Evolutionary conservation across 2,797 vertebrate species (phyloP).

Genomic region (Xenentodon cancila): DNA sequence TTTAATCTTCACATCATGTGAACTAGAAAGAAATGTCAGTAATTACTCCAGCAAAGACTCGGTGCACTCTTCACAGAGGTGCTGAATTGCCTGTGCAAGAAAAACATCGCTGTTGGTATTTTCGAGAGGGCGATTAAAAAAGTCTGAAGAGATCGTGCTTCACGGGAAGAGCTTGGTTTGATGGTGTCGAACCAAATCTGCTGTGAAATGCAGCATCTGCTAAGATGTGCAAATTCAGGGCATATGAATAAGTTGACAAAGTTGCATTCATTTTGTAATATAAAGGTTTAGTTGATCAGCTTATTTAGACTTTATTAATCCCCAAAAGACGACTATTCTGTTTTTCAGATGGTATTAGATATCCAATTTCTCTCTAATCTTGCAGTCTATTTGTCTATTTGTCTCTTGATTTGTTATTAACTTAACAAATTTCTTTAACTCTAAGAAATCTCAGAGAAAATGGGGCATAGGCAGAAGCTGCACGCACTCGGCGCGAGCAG

Average conservation of each 20-base stretch:
- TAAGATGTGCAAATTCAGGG: conserved; percentile 29
- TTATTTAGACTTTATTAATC: too few species aligned
- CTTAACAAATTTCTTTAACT: too few species aligned
- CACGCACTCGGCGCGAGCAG: too few species aligned
- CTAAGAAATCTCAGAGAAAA: too few species aligned
- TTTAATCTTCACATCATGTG: conserved; percentile 53
- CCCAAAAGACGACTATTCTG: too few species aligned
- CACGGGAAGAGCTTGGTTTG: conserved; percentile 9
- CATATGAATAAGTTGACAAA: background rate
- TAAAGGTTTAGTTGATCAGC: too few species aligned
- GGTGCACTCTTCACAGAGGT: conserved; percentile 3
- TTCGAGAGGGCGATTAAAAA: conserved; percentile 14
- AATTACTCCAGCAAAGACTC: conserved; percentile 34
- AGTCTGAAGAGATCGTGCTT: conserved; percentile 14
- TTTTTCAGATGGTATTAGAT: too few species aligned
- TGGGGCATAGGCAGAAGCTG: too few species aligned
- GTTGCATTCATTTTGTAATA: too few species aligned
- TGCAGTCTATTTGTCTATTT: too few species aligned
- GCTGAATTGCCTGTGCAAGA: conserved; percentile 15
- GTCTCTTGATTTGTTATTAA: too few species aligned
- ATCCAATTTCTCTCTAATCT: too few species aligned
- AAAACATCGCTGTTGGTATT: conserved; percentile 22
- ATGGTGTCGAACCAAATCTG: conserved; percentile 15
- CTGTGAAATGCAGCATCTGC: conserved; percentile 19
- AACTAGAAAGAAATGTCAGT: conserved; percentile 49